These are phyloP conservation scores for Crotophaga sulcirostris DNA, from an alignment of 2,113 vertebrate genomes.

Conservation along the genomic window DNA sequence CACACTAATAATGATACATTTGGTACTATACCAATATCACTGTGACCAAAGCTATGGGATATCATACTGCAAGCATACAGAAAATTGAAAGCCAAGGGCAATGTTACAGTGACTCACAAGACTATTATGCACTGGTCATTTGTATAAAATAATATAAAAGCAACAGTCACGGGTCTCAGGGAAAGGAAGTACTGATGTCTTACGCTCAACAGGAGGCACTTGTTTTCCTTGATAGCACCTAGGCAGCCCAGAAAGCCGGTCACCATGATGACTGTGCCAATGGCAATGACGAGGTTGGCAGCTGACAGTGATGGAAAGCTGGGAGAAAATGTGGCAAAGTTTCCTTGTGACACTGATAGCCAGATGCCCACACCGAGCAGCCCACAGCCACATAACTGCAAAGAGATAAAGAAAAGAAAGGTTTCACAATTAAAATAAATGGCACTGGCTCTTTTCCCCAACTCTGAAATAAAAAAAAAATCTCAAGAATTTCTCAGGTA, in stretches of 20 bases:
- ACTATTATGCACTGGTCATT: neutral
- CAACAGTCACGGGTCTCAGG: neutral
- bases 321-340: conserved; percentile 98
- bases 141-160: neutral
- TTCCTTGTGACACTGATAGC: conserved; percentile 97
- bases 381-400: conserved; percentile 95
- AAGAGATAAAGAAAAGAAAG: conserved; percentile 55
- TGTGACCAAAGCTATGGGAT: neutral
- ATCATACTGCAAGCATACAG: neutral
- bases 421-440: neutral
- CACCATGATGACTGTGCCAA: conserved; percentile 96
- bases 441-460: neutral
- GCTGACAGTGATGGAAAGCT: conserved; percentile 94
- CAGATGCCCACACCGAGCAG: conserved; percentile 98
- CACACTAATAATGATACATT: neutral
- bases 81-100: neutral
- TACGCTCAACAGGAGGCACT: conserved; percentile 98
- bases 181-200: conserved; percentile 65
- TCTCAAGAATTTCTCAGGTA: neutral
- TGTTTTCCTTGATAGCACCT: conserved; percentile 99
- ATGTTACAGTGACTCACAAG: neutral
- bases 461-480: neutral
- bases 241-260: conserved; percentile 96
- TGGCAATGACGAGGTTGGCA: conserved; percentile 94
- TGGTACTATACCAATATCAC: neutral